Evolutionary conservation across 2,797 vertebrate species (phyloP), one percentile per base, ranked within the genome.

Genomic region (Myripristis murdjan): DNA sequence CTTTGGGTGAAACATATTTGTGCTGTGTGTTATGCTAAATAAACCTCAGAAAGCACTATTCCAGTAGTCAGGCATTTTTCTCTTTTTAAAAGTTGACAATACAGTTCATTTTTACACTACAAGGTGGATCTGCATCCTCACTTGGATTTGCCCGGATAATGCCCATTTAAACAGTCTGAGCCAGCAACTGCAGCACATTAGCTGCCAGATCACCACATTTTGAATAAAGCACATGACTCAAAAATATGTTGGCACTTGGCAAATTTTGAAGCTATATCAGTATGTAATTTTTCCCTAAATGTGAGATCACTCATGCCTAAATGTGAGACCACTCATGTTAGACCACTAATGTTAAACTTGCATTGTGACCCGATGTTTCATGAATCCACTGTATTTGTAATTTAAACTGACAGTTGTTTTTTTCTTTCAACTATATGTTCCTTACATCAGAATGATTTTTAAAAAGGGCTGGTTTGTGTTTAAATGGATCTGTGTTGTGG

Each of bases 401-500:
- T 66, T 1, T 43, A 43, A 46, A n/a, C 11, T 2, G 1, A 20
- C 46, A 4, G 5, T 5, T 5, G 7, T 8, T 39, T 18, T 47
- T 14, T 15, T 37, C 31, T 35, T 9, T 6, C 37, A 1, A 6
- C 46, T 14, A 11, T 23, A 0, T 16, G 1, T 31, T 48, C 8
- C 62, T 52, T 24, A 5, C 12, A 1, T 37, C 33, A 35, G 33
- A 9, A 11, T 35, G 33, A 35, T 35, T 35, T 35, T 35, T 11
- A 35, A 43, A 31, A 43, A 43, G 41, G 16, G 16, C 41, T 15
- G 16, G 41, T 43, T 43, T 12, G 11, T 48, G 51, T 61, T 44
- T 61, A 57, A 66, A 81, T 58, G 51, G 56, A 68, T n/a, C 44
- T 47, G 52, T 76, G 64, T 64, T 65, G 58, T 63, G 20, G 41